Percentiles rank a stretch among this genome's conserved stretches.
These are phyloP conservation scores for Pachypanchax playfairii DNA, from an alignment of 2,113 vertebrate species.

Conservation along the genomic window DNA sequence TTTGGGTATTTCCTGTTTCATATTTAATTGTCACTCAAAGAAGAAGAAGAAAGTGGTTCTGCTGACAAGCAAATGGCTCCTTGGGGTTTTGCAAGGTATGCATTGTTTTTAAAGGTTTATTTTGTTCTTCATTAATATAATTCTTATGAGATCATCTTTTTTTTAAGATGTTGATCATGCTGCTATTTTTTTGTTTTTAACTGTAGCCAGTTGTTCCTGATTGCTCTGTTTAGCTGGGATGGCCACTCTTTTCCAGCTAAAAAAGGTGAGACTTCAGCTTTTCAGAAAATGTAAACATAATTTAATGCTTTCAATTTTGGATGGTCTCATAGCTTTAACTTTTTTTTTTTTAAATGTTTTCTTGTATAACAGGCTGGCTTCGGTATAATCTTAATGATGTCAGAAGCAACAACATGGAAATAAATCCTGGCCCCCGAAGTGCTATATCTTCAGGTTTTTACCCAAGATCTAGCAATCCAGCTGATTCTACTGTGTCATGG, in stretches of 20 bases:
- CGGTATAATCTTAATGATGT: neutral
- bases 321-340: too few species aligned
- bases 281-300: neutral
- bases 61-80: slow-evolving; percentile 37
- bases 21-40: slow-evolving; percentile 18
- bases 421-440: neutral
- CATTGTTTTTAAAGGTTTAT: neutral
- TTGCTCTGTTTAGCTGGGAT: slow-evolving; percentile 38
- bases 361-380: neutral
- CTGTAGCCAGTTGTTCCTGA: slow-evolving; percentile 37
- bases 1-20: slow-evolving; percentile 8
- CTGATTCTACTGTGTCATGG: neutral
- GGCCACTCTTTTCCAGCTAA: slow-evolving; percentile 25
- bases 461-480: neutral
- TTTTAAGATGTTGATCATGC: neutral
- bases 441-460: neutral
- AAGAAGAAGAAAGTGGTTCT: slow-evolving; percentile 16
- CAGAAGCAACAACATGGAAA: neutral
- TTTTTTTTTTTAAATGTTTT: neutral
- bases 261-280: slow-evolving; percentile 12
- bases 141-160: neutral
- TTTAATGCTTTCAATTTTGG: too few species aligned
- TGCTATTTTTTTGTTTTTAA: slow-evolving; percentile 19
- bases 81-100: slow-evolving; percentile 31
- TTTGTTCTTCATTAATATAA: neutral